Percentiles rank a stretch among this genome's conserved stretches.
Evolutionary conservation across 2,113 vertebrate species (phyloP).

Genomic region (Tiliqua scincoides): DNA sequence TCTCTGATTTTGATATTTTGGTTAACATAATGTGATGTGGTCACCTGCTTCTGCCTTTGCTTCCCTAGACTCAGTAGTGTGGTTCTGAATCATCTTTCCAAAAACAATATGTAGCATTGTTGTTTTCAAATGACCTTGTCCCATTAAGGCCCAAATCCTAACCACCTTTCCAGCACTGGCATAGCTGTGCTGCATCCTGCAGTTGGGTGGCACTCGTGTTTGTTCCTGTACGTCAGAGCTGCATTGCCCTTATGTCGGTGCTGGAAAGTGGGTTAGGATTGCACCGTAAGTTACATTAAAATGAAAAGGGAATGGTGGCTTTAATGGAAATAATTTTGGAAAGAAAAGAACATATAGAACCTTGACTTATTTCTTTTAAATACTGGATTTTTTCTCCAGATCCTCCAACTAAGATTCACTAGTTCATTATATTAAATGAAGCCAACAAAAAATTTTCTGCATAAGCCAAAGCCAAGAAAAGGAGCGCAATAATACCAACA

Average conservation of each 20-base stretch:
- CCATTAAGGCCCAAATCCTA: not conserved
- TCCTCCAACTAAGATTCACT: conserved; percentile 69
- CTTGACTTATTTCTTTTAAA: conserved; percentile 52
- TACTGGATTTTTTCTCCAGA: conserved; percentile 47
- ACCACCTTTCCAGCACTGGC: too few species aligned
- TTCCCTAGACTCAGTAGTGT: not conserved
- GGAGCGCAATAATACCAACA: conserved; percentile 68
- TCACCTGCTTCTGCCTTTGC: not conserved
- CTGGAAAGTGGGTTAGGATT: too few species aligned
- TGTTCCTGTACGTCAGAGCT: too few species aligned
- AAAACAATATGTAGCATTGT: not conserved
- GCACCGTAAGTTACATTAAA: not conserved
- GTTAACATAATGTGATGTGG: too few species aligned
- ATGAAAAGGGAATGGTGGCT: not conserved
- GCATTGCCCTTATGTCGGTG: too few species aligned
- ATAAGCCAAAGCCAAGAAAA: conserved; percentile 59
- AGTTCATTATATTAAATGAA: conserved; percentile 81
- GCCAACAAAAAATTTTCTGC: conserved; percentile 83
- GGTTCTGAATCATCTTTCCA: not conserved
- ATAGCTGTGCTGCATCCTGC: too few species aligned
- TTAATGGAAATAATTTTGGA: conserved; percentile 66
- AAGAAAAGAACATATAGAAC: conserved; percentile 61
- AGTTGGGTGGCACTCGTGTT: too few species aligned
- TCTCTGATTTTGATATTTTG: too few species aligned
- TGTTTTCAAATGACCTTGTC: not conserved